Conservation (phyloP, 2,113 vertebrate species). For the Chloropsis cyanopogon region DNA sequence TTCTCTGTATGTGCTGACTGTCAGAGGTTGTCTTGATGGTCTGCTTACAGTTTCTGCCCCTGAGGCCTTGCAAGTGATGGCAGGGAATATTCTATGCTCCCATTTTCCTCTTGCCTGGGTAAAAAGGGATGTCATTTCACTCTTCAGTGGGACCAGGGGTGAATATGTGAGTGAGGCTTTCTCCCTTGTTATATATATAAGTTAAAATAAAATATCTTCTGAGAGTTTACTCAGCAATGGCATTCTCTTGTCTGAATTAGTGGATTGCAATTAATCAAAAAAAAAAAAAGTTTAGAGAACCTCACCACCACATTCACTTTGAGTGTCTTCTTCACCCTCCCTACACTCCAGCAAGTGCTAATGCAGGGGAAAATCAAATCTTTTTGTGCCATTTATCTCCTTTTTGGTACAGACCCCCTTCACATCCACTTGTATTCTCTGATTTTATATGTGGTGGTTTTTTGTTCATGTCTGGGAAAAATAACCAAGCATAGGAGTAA, state of each 20-base stretch:
- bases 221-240: neutral
- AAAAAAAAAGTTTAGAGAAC: neutral
- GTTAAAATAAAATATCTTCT: neutral
- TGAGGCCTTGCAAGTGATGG: neutral
- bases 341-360: accelerated
- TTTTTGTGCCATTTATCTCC: neutral
- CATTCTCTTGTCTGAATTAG: neutral
- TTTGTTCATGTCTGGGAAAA: neutral
- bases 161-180: neutral
- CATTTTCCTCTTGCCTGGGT: neutral
- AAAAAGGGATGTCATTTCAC: neutral
- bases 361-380: neutral
- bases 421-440: neutral
- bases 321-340: neutral
- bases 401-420: neutral
- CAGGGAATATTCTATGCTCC: neutral
- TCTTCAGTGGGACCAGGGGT: neutral
- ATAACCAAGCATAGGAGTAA: neutral
- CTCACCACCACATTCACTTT: accelerated
- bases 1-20: accelerated
- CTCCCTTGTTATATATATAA: neutral
- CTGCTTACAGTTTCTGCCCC: neutral
- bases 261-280: neutral
- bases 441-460: neutral
- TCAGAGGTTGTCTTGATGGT: accelerated